A percentile compares a stretch with the other conserved stretches of the same genome.
Conservation (phyloP, 2,888 invertebrate species). For the Hydrotaea diabolus region DNA sequence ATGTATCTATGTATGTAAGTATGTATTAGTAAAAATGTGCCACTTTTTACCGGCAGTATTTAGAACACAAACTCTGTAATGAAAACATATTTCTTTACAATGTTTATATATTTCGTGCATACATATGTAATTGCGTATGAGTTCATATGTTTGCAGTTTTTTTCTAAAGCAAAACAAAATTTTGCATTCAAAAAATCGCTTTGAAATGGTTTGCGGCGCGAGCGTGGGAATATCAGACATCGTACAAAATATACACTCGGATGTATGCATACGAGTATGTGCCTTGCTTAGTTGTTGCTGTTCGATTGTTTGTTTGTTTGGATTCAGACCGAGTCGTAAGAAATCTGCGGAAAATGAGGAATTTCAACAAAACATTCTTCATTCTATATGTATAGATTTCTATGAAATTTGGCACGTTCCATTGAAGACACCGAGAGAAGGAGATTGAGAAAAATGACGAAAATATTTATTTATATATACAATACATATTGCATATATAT, state of each 20-base stretch:
- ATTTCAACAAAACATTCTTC: constrained; percentile 37
- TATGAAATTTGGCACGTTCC: constrained; percentile 63
- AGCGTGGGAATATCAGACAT: constrained; percentile 60
- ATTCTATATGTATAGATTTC: constrained; percentile 38
- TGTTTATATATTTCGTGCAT: neutral
- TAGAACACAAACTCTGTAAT: constrained; percentile 51
- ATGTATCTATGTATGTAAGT: neutral
- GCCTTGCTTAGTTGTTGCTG: neutral
- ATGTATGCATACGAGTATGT: no score
- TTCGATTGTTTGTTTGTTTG: constrained; percentile 36
- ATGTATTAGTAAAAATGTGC: constrained; percentile 35
- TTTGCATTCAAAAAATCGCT: constrained; percentile 41
- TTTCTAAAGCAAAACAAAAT: constrained; percentile 24
- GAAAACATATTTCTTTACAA: constrained; percentile 38
- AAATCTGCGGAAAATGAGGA: constrained; percentile 45
- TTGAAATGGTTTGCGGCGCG: constrained; percentile 51
- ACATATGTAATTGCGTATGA: no score
- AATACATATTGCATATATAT: neutral
- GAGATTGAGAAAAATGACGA: constrained; percentile 46
- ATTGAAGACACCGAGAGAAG: constrained; percentile 12
- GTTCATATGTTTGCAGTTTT: constrained; percentile 30
- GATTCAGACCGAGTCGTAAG: constrained; percentile 8
- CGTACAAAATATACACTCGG: constrained; percentile 22
- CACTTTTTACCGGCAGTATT: constrained; percentile 55
- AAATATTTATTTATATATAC: constrained; percentile 52